Evolutionary conservation across 2,888 invertebrate species (phyloP), one percentile per base, ranked within the genome.

Genomic region (Erebia epiphron): DNA sequence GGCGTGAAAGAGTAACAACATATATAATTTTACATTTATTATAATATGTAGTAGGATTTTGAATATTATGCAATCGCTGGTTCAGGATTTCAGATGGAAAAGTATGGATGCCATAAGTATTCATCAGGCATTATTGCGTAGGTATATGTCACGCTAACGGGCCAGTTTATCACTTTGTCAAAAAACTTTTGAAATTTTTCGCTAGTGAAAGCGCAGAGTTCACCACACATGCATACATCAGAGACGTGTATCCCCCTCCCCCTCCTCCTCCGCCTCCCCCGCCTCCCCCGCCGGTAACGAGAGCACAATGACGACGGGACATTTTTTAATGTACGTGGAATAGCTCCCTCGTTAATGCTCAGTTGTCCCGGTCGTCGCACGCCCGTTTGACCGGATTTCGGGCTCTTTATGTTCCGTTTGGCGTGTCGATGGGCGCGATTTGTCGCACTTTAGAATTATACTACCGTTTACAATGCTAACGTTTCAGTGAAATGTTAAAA

Each of bases 401-500:
- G 1, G 50, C 50, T 50, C 50, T 18, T 54, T 54, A 18, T 16
- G 18, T 9, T 18, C 54, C 54, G 54, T 18, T 10, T 16, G 54
- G 54, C 16, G 18, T 18, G 54, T 54, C 56, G 14, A 57, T 57
- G 56, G 56, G 26, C 14, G 26, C 56, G 56, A 57, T 57, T 57
- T 57, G 56, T 57, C 26, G 21, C 5, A 18, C 7, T 57, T 57
- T 26, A 21, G 26, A 57, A 13, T 57, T 26, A 26, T 57, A 26
- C 1, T 13, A 13, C 11, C 13, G 21, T 21, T 57, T 2, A 10
- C 18, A 8, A 10, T 9, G 16, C 7, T 16, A 10, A 10, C 0
- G 16, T 18, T 50, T 13, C 11, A 13, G 46, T 46, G 11, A 11
- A 46, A 35, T 35, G 35, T 35, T 35, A 35, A 35, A 0, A 7